Evolutionary conservation across 1,140 invertebrate genomes (phyloP).

Genomic region (Melitaea cinxia): DNA sequence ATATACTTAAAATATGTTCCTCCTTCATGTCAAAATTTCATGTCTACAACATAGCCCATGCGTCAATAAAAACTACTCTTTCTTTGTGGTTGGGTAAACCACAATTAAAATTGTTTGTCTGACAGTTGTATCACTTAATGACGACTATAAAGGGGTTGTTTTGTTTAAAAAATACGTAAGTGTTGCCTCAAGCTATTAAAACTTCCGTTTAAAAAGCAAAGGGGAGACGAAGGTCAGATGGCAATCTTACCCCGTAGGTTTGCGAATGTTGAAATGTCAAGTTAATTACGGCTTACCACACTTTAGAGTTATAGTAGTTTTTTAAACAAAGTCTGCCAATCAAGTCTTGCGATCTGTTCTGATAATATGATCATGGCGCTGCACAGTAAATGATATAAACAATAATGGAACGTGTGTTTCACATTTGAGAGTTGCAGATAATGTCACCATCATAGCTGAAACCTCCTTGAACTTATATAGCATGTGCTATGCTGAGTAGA

Average conservation of each 20-base stretch:
- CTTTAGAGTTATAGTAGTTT: background rate
- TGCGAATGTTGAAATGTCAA: slow-evolving; percentile 11
- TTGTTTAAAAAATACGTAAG: slow-evolving; percentile 12
- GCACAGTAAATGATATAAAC: too few relatives aligned
- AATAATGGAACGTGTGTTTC: too few relatives aligned
- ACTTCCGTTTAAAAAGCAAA: slow-evolving; percentile 26
- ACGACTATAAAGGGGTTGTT: background rate
- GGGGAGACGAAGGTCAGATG: slow-evolving; percentile 34
- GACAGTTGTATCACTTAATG: background rate
- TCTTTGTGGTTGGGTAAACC: too few relatives aligned
- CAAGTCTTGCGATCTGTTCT: background rate
- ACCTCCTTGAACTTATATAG: too few relatives aligned
- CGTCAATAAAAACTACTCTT: too few relatives aligned
- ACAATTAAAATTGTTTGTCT: background rate
- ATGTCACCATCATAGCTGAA: too few relatives aligned
- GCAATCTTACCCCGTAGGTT: slow-evolving; percentile 4
- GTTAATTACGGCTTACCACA: slow-evolving; percentile 1
- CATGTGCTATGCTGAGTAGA: too few relatives aligned
- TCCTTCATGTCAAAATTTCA: too few relatives aligned
- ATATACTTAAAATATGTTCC: too few relatives aligned
- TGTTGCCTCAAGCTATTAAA: slow-evolving; percentile 14
- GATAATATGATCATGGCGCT: too few relatives aligned
- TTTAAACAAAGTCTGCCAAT: background rate
- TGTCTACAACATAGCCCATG: too few relatives aligned
- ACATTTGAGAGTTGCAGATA: too few relatives aligned